Percentiles rank a stretch among this genome's conserved stretches.
phyloP scores from a whole-genome alignment of 2,888 invertebrate species.

The Leptopilina drosophilae region DNA sequence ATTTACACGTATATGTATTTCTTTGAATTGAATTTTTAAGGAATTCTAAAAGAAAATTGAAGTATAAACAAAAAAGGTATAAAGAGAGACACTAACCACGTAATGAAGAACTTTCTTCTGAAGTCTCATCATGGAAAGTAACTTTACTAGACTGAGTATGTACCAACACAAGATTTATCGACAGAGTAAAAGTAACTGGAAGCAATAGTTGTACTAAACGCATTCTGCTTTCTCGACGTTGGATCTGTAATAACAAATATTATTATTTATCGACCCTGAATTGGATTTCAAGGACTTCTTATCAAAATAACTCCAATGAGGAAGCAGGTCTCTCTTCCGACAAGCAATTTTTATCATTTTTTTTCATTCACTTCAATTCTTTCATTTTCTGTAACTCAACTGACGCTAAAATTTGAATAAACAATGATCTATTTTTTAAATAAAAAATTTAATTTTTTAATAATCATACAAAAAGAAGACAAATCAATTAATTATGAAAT shows the following conservation, averaged over 20 bases:
- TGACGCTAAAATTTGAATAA: background rate
- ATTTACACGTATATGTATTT: no score
- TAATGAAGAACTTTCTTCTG: constrained; percentile 55
- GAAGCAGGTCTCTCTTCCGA: background rate
- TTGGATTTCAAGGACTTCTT: constrained; percentile 1
- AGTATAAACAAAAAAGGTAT: background rate
- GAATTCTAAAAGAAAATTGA: background rate
- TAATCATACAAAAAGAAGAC: no score
- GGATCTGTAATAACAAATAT: constrained; percentile 41
- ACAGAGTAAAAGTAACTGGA: constrained; percentile 62
- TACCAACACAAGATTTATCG: constrained; percentile 62
- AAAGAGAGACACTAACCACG: constrained; percentile 57
- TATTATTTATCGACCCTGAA: constrained; percentile 9
- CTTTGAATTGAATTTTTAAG: background rate
- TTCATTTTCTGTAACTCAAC: background rate
- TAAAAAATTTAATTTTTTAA: no score
- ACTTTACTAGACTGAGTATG: constrained; percentile 64
- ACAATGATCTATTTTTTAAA: no score
- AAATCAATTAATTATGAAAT: no score
- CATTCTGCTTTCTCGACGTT: constrained; percentile 61
- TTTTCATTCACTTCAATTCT: no score
- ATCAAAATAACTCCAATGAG: background rate
- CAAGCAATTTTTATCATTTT: background rate
- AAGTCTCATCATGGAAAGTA: constrained; percentile 67
- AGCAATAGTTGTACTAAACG: constrained; percentile 64